A percentile compares a stretch with the other conserved stretches of the same genome.
These are phyloP conservation scores for Halocaridina rubra DNA, from an alignment of 2,888 invertebrate species.

Conservation along the genomic window DNA sequence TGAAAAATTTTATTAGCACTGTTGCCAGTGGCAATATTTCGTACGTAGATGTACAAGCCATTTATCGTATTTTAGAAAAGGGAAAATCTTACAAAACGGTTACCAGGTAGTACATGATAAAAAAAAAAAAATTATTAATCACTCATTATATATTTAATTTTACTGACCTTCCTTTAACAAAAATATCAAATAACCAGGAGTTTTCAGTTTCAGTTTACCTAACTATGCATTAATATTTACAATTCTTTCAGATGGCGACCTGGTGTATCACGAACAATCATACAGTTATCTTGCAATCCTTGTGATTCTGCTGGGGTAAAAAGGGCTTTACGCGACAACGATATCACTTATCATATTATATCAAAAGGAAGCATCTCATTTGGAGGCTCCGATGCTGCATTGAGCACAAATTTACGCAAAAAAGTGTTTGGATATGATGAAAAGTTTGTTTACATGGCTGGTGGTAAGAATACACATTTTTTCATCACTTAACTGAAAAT, in stretches of 20 bases:
- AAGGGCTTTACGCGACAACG: background rate
- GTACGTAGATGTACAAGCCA: too few species aligned
- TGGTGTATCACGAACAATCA: background rate
- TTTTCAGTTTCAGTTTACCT: too few species aligned
- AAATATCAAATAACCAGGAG: too few species aligned
- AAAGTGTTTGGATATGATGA: background rate
- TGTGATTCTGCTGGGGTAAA: background rate
- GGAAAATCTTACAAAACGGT: too few species aligned
- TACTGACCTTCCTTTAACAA: background rate
- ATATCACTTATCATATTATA: background rate
- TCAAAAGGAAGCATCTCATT: background rate
- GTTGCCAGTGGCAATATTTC: too few species aligned
- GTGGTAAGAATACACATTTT: background rate
- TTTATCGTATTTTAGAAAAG: too few species aligned
- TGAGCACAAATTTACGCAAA: background rate
- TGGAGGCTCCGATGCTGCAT: background rate
- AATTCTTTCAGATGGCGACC: background rate
- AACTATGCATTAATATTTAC: too few species aligned
- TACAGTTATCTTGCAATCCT: background rate
- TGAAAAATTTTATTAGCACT: too few species aligned
- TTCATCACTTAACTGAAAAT: too few species aligned
- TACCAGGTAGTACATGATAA: too few species aligned
- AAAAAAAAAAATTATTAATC: too few species aligned
- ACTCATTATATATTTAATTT: background rate
- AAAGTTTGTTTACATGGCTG: background rate